Evolutionary conservation across 2,113 vertebrate genomes (phyloP).

Genomic region (Poecile atricapillus): DNA sequence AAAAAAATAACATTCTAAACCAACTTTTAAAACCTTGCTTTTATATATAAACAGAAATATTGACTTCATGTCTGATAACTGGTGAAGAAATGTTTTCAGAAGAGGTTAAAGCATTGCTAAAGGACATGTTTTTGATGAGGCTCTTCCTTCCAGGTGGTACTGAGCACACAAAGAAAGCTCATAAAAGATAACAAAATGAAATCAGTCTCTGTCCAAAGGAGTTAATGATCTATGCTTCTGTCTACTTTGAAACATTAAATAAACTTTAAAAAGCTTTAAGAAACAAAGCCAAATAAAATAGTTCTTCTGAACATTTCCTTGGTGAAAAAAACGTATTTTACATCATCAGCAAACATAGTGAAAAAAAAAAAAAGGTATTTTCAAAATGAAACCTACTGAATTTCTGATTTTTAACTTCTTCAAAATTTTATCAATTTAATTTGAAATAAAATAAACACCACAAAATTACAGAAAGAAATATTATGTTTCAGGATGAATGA

Average conservation of each 20-base stretch:
- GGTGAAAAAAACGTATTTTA: neutral
- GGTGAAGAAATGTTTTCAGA: neutral
- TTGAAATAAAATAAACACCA: neutral
- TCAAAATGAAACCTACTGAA: neutral
- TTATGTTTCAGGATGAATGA: neutral
- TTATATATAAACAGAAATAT: neutral
- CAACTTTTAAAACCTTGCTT: neutral
- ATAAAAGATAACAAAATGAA: neutral
- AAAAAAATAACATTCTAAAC: neutral
- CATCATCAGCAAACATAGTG: accelerated
- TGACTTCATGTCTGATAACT: neutral
- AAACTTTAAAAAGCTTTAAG: neutral
- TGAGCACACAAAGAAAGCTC: neutral
- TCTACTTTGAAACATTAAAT: neutral
- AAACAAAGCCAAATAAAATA: neutral
- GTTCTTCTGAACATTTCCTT: neutral
- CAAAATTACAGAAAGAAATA: neutral
- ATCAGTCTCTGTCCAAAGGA: neutral
- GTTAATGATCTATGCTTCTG: neutral
- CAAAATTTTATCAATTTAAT: neutral
- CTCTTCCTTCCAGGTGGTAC: neutral
- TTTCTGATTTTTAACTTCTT: neutral
- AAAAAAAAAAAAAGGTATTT: neutral
- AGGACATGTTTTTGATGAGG: neutral
- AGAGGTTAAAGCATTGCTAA: neutral